phyloP scores from a whole-genome alignment of 2,113 vertebrate genomes.

The Trinectes maculatus region DNA sequence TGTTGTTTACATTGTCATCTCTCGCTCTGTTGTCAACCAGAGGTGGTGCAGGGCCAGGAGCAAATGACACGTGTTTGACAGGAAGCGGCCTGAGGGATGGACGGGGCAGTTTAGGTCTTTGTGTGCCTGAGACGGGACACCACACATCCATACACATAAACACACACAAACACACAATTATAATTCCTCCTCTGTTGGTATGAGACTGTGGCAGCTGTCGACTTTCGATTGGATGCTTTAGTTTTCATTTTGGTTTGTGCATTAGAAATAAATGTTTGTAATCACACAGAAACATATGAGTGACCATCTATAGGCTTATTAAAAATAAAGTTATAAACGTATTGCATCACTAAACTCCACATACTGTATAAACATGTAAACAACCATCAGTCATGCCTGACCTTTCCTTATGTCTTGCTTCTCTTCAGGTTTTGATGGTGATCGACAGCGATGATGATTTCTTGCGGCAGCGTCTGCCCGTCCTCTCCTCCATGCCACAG shows the following conservation, averaged over 20 bases:
- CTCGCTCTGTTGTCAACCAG: slow-evolving; percentile 12
- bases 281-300: no score
- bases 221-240: no score
- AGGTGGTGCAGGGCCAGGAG: slow-evolving; percentile 19
- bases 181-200: background rate
- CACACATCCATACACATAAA: slow-evolving; percentile 12
- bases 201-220: slow-evolving; percentile 10
- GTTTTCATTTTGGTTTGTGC: no score
- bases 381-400: background rate
- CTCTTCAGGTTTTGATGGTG: slow-evolving; percentile 88
- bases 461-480: slow-evolving; percentile 86
- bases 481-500: slow-evolving; percentile 83
- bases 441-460: slow-evolving; percentile 83
- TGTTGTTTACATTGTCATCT: slow-evolving; percentile 34
- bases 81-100: slow-evolving; percentile 32
- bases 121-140: slow-evolving; percentile 29
- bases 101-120: slow-evolving; percentile 41
- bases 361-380: no score
- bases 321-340: background rate
- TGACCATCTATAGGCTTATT: background rate
- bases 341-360: no score
- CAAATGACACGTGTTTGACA: slow-evolving; percentile 60
- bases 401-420: background rate
- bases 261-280: no score
- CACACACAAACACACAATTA: background rate